Percentiles rank a stretch among this genome's conserved stretches.
Evolutionary conservation across 92 coral and sea anemone species (phyloP).

Genomic region (Epizoanthus rinbou): DNA sequence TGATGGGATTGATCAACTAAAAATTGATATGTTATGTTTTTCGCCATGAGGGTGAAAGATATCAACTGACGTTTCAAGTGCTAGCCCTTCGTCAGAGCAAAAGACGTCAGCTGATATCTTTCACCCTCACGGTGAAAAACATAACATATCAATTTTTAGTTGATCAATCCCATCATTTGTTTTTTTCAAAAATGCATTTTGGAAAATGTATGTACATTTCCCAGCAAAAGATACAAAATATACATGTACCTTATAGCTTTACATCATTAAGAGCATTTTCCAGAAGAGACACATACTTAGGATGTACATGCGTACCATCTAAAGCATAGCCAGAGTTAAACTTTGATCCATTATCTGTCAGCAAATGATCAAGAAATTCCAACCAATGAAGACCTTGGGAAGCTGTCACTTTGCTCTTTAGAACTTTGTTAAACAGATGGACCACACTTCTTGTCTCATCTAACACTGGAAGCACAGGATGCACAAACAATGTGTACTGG

Average conservation of each 20-base stretch:
- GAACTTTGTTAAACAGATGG: constrained; percentile 45
- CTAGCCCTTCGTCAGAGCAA: too few relatives aligned
- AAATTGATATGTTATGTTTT: too few relatives aligned
- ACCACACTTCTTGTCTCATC: constrained; percentile 46
- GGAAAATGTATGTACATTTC: too few relatives aligned
- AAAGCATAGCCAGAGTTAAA: constrained; percentile 45
- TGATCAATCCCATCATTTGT: too few relatives aligned
- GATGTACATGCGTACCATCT: constrained; percentile 65
- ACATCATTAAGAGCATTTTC: constrained; percentile 48
- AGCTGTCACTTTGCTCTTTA: constrained; percentile 32
- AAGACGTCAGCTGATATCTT: too few relatives aligned
- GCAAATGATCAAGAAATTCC: constrained; percentile 40
- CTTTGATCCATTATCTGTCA: constrained; percentile 30
- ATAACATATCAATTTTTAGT: too few relatives aligned
- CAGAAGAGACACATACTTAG: constrained; percentile 57
- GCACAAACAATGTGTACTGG: constrained; percentile 46
- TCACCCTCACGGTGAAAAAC: too few relatives aligned
- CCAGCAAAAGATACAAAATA: too few relatives aligned
- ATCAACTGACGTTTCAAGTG: too few relatives aligned
- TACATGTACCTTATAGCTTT: not conserved
- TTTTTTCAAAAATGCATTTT: too few relatives aligned
- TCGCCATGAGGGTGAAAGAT: too few relatives aligned
- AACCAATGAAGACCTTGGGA: constrained; percentile 55
- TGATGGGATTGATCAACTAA: too few relatives aligned
- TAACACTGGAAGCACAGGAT: constrained; percentile 54